Conservation (phyloP, 2,113 vertebrate species). For the Menura novaehollandiae region DNA sequence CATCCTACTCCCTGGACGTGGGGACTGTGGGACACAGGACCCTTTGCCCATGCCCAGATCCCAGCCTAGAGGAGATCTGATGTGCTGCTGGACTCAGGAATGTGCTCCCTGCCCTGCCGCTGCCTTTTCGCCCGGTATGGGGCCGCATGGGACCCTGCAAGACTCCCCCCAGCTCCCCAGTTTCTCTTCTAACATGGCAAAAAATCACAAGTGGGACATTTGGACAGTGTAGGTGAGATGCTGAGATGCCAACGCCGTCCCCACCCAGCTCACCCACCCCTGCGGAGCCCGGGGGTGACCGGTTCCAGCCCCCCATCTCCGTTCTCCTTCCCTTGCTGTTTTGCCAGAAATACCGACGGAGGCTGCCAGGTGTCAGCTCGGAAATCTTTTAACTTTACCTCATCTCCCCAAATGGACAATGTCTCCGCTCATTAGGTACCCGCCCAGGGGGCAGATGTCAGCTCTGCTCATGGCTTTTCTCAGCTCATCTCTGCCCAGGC, state of each 20-base stretch:
- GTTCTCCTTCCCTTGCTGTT: background rate
- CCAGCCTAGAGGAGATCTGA: background rate
- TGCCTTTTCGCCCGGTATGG: background rate
- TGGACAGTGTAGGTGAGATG: accelerated
- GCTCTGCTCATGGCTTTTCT: slow-evolving; percentile 28
- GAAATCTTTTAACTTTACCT: slow-evolving; percentile 5
- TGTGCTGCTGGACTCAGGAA: background rate
- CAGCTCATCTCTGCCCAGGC: background rate
- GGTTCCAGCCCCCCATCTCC: accelerated
- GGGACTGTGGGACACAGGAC: accelerated
- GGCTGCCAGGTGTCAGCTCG: background rate
- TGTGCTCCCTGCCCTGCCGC: accelerated
- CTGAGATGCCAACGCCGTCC: accelerated
- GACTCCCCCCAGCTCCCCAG: accelerated
- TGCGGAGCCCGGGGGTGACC: accelerated
- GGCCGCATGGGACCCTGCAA: accelerated
- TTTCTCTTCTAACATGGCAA: background rate
- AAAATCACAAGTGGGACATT: background rate
- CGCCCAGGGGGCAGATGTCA: slow-evolving; percentile 28
- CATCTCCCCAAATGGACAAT: slow-evolving; percentile 15
- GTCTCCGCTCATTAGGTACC: slow-evolving; percentile 20
- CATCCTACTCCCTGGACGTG: background rate
- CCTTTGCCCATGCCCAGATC: background rate
- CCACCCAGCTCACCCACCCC: background rate
- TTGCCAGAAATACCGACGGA: background rate